Percentiles rank a stretch among this genome's conserved stretches.
Conservation (phyloP, 2,113 vertebrate genomes). For the Paralichthys olivaceus region DNA sequence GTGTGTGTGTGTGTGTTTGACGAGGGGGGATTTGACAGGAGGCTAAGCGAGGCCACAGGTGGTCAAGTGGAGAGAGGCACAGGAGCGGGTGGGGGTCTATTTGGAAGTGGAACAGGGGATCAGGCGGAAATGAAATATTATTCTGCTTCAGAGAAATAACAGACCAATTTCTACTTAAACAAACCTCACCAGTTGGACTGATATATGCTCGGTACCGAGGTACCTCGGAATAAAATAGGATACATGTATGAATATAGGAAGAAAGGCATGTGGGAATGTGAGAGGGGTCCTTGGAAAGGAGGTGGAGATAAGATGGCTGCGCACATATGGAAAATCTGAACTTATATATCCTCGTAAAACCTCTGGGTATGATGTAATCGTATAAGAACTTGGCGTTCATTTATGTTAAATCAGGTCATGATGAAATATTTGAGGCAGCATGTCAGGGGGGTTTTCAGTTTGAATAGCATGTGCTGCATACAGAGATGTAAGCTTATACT, state of each 20-base stretch:
- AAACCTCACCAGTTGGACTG: background rate
- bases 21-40: slow-evolving; percentile 43
- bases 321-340: background rate
- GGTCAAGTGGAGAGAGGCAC: slow-evolving; percentile 37
- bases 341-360: background rate
- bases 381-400: slow-evolving; percentile 5
- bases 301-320: background rate
- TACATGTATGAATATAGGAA: background rate
- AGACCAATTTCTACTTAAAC: slow-evolving; percentile 38
- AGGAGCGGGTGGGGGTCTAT: background rate
- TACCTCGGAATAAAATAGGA: background rate
- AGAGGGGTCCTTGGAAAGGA: background rate
- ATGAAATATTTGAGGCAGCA: slow-evolving; percentile 22
- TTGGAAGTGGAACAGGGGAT: background rate
- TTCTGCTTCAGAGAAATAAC: slow-evolving; percentile 11
- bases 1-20: slow-evolving; percentile 6
- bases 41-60: slow-evolving; percentile 62
- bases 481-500: slow-evolving; percentile 48
- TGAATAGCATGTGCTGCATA: background rate
- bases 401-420: slow-evolving; percentile 21
- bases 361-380: slow-evolving; percentile 8
- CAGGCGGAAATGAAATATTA: slow-evolving; percentile 14
- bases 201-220: background rate
- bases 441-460: slow-evolving; percentile 3
- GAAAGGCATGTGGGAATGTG: slow-evolving; percentile 1